Evolutionary conservation across 2,113 vertebrate genomes (phyloP), one percentile per base, ranked within the genome.

Genomic region (Petromus typicus): DNA sequence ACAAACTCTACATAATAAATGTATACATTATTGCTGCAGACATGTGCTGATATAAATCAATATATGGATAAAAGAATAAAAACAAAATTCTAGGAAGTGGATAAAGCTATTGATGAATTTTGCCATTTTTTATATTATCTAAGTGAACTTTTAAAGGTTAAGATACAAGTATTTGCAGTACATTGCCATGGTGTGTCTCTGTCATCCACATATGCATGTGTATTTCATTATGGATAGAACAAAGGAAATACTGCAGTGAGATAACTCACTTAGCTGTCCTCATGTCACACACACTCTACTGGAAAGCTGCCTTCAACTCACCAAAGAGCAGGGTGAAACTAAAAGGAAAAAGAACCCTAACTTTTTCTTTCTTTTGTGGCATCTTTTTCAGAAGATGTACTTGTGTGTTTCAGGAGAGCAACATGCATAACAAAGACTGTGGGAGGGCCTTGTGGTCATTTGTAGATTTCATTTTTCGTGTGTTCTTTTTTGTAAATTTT

Each of bases 181-280:
- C 20, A 59, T 27, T 66, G 0, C 54, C 23, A 40, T 7, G 5
- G 45, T 18, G 25, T 7, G 7, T n/a, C n/a, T 93, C 23, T 37
- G 23, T 32, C n/a, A 37, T 23, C 85, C 32, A 13, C 8, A 9
- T 10, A 27, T 9, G 12, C 1, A 2, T 25, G 5, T 23, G 5
- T 25, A 27, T 22, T 73, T 45, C 40, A 17, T 51, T 86, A 66
- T 82, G 34, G n/a, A 6, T n/a, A 63, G 25, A 6, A 69, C 3
- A n/a, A 23, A 48, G n/a, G 48, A 23, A 7, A 12, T 45, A 17
- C 27, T 7, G 3, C 1, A 32, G 48, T 37, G 61, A 32, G 22
- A 16, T 5, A 37, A 17, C 11, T 27, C 34, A 0, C 7, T 57
- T 22, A 0, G 14, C 14, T 25, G 3, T 20, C 34, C 3, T 20